phyloP scores from a whole-genome alignment of 35 echinoderm and acorn worm genomes.

The Nesometra sesokonis region DNA sequence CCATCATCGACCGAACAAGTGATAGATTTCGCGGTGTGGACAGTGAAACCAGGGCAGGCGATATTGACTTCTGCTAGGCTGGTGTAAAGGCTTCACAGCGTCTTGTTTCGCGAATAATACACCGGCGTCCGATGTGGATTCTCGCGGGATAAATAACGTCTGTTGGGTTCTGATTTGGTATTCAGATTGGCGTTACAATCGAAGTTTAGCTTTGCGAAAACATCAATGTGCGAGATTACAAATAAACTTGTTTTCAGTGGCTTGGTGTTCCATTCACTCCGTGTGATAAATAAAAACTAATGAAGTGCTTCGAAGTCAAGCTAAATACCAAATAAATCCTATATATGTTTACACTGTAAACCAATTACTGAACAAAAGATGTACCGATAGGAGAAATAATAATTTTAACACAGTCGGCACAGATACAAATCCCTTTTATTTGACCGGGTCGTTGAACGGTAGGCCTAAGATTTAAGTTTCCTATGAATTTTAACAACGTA shows the following conservation, averaged over 20 bases:
- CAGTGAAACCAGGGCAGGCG: neutral
- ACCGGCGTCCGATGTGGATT: neutral
- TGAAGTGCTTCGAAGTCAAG: neutral
- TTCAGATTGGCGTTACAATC: neutral
- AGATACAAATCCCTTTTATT: neutral
- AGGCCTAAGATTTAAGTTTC: neutral
- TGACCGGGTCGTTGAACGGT: neutral
- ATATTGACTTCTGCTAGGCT: neutral
- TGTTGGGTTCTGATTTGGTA: neutral
- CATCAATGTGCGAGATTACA: neutral
- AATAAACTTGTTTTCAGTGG: neutral
- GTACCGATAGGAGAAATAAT: neutral
- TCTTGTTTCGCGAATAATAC: neutral
- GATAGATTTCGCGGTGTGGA: neutral
- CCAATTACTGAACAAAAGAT: neutral
- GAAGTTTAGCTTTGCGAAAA: neutral
- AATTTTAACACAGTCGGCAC: neutral
- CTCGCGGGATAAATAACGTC: neutral
- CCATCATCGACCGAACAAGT: neutral
- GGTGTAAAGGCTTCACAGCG: neutral
- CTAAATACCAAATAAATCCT: neutral
- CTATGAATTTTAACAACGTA: neutral
- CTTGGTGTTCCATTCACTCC: neutral
- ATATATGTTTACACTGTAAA: neutral
- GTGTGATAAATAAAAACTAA: neutral